Conservation (phyloP, 2,113 vertebrate genomes). For the Chrysochloris asiatica region DNA sequence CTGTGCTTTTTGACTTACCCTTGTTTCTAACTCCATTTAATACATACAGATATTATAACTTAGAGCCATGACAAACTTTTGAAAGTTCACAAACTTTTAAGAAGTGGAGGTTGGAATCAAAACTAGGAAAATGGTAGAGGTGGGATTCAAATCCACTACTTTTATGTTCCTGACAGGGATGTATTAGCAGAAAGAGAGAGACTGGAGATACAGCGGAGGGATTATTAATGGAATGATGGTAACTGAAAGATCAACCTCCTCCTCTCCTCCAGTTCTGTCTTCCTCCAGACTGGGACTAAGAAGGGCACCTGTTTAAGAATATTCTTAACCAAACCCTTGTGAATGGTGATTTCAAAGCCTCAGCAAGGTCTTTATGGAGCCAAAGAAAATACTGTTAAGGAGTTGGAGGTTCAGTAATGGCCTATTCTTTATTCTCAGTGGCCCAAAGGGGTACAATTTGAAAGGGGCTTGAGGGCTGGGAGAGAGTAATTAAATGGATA, state of each 20-base stretch:
- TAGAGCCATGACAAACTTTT: background rate
- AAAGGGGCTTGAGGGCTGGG: constrained; percentile 42
- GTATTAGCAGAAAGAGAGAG: background rate
- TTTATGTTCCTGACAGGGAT: background rate
- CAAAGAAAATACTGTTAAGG: constrained; percentile 57
- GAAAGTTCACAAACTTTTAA: background rate
- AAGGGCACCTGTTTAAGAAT: constrained; percentile 57
- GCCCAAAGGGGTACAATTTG: constrained; percentile 63
- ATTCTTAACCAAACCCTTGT: constrained; percentile 51
- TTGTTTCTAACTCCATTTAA: too few relatives aligned
- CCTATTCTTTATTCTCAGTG: constrained; percentile 69
- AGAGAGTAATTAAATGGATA: constrained; percentile 50
- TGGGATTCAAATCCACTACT: constrained; percentile 19
- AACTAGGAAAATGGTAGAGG: background rate
- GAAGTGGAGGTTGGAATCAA: background rate
- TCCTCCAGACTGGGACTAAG: background rate
- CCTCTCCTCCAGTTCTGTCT: background rate
- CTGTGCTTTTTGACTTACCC: too few relatives aligned
- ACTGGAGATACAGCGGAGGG: background rate
- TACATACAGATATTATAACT: too few relatives aligned
- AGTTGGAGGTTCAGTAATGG: constrained; percentile 56
- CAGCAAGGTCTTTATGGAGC: constrained; percentile 56
- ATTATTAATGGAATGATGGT: background rate
- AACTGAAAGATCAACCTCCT: background rate
- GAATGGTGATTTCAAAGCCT: constrained; percentile 57